These are phyloP conservation scores for Botia almorhae DNA, from an alignment of 2,797 vertebrate species.

Conservation along the genomic window DNA sequence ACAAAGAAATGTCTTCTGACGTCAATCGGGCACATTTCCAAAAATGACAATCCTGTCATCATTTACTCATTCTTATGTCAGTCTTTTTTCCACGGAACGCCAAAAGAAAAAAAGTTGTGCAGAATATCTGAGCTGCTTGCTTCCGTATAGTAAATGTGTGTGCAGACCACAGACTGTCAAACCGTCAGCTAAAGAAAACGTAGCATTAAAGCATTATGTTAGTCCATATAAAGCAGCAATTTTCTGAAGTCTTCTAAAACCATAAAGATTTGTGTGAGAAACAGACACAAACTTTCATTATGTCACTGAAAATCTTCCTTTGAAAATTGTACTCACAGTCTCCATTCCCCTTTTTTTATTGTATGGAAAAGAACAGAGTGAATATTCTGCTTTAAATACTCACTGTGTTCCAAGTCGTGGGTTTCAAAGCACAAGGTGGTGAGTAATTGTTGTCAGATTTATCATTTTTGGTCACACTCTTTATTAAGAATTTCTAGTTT, in stretches of 20 bases:
- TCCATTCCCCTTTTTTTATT: background rate
- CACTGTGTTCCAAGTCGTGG: no score
- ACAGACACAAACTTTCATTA: background rate
- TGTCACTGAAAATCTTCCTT: background rate
- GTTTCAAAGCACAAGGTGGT: background rate
- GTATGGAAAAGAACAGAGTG: background rate
- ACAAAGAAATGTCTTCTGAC: background rate
- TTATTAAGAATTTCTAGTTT: background rate
- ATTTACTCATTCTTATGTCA: background rate
- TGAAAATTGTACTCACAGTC: no score
- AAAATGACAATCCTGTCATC: background rate
- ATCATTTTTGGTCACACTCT: background rate
- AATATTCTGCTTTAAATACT: background rate
- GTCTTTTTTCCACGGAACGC: background rate
- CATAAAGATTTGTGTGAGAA: no score
- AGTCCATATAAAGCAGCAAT: background rate
- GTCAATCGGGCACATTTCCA: background rate
- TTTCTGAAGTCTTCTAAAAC: background rate
- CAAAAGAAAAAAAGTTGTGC: no score
- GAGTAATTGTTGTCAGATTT: background rate
- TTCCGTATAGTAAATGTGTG: background rate
- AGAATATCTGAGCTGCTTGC: background rate
- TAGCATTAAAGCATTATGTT: background rate
- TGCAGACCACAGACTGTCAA: background rate
- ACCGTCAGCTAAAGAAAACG: no score